Evolutionary conservation across 2,113 vertebrate genomes (phyloP).

Genomic region (Meriones unguiculatus): DNA sequence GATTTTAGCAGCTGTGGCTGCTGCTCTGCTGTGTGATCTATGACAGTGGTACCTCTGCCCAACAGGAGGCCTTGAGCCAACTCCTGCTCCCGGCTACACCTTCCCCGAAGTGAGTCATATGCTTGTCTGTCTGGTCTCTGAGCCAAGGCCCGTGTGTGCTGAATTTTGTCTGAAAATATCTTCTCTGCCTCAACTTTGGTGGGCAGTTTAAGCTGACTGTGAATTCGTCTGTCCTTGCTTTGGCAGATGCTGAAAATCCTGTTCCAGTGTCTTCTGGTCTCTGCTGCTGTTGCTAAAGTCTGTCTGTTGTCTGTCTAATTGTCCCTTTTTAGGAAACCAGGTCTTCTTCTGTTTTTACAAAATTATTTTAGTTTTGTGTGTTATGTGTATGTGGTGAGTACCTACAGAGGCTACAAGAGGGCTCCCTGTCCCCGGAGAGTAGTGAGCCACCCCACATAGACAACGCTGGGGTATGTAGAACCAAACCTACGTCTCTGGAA

Average conservation of each 20-base stretch:
- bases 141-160: neutral
- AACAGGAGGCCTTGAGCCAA: neutral
- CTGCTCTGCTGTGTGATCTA: neutral
- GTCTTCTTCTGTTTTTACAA: neutral
- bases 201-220: neutral
- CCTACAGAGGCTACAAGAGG: neutral
- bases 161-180: neutral
- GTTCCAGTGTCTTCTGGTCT: neutral
- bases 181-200: neutral
- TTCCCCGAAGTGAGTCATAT: neutral
- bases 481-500: neutral
- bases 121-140: neutral
- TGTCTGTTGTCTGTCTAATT: neutral
- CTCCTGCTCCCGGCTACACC: neutral
- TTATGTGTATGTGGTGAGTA: too few relatives aligned
- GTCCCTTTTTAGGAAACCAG: neutral
- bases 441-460: neutral
- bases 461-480: too few relatives aligned
- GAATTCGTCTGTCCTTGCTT: neutral
- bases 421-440: neutral
- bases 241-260: neutral
- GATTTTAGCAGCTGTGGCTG: neutral
- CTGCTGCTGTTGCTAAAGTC: neutral
- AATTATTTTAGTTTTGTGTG: neutral
- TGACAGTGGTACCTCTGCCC: neutral